Conservation (phyloP, 2,888 invertebrate species). For the Beris morrisii region DNA sequence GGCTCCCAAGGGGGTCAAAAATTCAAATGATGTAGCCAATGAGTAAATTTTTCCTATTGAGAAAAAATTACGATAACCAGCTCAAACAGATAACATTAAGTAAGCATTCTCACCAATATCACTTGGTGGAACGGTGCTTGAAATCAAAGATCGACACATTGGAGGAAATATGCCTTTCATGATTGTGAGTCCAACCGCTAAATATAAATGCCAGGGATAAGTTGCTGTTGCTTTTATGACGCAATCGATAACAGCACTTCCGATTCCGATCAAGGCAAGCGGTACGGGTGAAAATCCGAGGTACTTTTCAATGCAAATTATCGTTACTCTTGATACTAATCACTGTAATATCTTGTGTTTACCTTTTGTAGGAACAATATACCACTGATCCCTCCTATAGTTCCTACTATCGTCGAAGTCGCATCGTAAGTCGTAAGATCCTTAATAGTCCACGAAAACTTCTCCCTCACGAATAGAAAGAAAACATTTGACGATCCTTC, state of each 20-base stretch:
- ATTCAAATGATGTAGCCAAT: slow-evolving; percentile 67
- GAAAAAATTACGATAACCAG: background rate
- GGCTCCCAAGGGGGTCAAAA: slow-evolving; percentile 63
- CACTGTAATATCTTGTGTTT: slow-evolving; percentile 45
- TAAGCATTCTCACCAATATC: slow-evolving; percentile 52
- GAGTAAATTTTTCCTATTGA: slow-evolving; percentile 67
- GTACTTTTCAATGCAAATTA: slow-evolving; percentile 39
- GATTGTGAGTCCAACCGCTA: slow-evolving; percentile 48
- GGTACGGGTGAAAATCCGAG: slow-evolving; percentile 50
- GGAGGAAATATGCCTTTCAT: slow-evolving; percentile 52
- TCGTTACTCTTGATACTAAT: no score
- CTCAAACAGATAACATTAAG: slow-evolving; percentile 25
- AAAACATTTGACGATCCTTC: slow-evolving; percentile 58
- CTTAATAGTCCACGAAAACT: slow-evolving; percentile 53
- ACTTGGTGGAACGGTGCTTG: slow-evolving; percentile 49
- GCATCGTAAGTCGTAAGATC: slow-evolving; percentile 56
- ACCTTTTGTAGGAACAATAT: slow-evolving; percentile 61
- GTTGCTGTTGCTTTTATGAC: slow-evolving; percentile 51
- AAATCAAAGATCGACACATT: slow-evolving; percentile 54
- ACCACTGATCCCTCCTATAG: slow-evolving; percentile 63
- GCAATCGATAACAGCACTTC: slow-evolving; percentile 51
- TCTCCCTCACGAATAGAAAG: slow-evolving; percentile 57
- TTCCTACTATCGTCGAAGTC: slow-evolving; percentile 58
- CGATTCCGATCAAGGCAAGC: slow-evolving; percentile 49
- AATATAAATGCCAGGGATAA: slow-evolving; percentile 37